phyloP scores from a whole-genome alignment of 1,140 invertebrate genomes.

The Tetragonula clypearis region DNA sequence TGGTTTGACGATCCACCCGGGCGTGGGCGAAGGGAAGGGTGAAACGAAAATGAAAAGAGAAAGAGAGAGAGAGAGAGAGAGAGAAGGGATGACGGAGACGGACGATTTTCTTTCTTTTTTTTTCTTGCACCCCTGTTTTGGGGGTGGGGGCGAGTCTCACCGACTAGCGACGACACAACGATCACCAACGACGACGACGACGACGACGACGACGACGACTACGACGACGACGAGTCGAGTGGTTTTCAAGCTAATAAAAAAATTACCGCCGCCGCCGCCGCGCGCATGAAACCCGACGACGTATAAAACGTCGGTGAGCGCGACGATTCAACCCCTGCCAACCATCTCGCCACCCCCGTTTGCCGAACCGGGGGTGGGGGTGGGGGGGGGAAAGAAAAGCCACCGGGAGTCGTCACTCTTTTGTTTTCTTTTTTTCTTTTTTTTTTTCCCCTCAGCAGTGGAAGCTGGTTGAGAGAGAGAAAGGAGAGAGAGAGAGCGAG shows the following conservation, averaged over 20 bases:
- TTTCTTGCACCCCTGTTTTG: not conserved
- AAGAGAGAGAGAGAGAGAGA: not conserved
- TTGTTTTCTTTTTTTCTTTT: conserved; percentile 49
- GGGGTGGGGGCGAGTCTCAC: conserved; percentile 56
- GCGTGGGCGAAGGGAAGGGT: conserved; percentile 35
- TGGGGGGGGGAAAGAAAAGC: conserved; percentile 49
- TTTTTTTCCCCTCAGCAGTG: not conserved
- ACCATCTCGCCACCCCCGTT: conserved; percentile 22
- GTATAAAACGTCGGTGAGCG: conserved; percentile 72
- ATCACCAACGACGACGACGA: conserved; percentile 48
- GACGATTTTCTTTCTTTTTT: conserved; percentile 52
- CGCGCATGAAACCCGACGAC: conserved; percentile 72
- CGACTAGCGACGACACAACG: conserved; percentile 52
- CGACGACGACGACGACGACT: conserved; percentile 52
- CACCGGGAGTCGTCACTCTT: conserved; percentile 54
- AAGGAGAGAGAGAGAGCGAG: too few species aligned
- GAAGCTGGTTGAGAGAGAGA: not conserved
- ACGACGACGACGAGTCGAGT: conserved; percentile 72
- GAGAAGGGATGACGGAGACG: conserved; percentile 15
- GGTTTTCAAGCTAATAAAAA: conserved; percentile 79
- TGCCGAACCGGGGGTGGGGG: conserved; percentile 5
- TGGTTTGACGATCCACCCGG: conserved; percentile 54
- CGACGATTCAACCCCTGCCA: conserved; percentile 47
- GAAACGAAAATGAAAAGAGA: conserved; percentile 26
- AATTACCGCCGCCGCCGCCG: conserved; percentile 73